Base-by-base conservation (phyloP, 2,888 invertebrate species). In the Trypoxylon attenuatum region DNA sequence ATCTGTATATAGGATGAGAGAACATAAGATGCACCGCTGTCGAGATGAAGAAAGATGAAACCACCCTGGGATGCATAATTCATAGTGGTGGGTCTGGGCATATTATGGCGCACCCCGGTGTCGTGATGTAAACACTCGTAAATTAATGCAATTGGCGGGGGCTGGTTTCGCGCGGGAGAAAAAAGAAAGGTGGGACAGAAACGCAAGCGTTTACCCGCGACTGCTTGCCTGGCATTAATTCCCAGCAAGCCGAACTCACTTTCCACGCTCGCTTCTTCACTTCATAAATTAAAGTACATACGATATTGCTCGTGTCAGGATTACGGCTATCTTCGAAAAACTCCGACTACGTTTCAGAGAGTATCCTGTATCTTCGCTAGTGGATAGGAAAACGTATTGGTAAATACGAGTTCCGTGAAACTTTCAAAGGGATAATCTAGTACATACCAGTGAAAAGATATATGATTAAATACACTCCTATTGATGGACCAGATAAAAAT, bases 61-160 rank as follows among this genome's bases (percentile, higher is more conserved):
- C 66, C 76, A 70, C 68, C 58, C 69, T 13, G 66, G 29, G 61
- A 78, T 81, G 78, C 74, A 78, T 81, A 78, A 81, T 80, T 80
- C 81, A 81, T 80, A 64, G 58, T 71, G 69, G 59, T 69, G 56
- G 62, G 64, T 38, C 56, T 21, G 61, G n/a, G 59, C 23, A 65
- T 33, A 33, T 75, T 65, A 70, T 47, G 72, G 64, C 62, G 62
- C 71, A 59, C 66, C 62, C 71, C 55, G 58, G 72, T 64, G 45
- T 49, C 58, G 46, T 38, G 71, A 73, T 78, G 69, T 76, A 75
- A 79, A 79, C 73, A 72, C 64, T 67, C 71, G 76, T 77, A 75
- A 78, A 72, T 76, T 64, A 58, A 75, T 69, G 68, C 69, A 66
- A 76, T 79, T 67, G 71, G 39, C 29, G 41, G 45, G 25, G 38